phyloP scores from a whole-genome alignment of 2,888 invertebrate genomes.

The Caenorhabditis sulstoni region DNA sequence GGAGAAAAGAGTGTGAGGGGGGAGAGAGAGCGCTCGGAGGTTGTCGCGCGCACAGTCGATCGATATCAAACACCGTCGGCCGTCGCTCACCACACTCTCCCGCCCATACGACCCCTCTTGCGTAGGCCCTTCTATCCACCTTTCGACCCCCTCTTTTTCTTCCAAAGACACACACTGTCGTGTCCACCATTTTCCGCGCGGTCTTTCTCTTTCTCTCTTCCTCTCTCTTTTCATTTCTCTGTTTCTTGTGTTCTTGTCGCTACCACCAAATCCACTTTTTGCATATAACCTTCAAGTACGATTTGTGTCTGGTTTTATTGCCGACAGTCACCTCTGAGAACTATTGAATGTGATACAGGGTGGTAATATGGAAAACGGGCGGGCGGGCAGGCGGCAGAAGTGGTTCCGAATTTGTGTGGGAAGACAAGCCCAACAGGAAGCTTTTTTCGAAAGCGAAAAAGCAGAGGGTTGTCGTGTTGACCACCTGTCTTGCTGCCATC shows the following conservation, averaged over 20 bases:
- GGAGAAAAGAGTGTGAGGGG: conserved; percentile 1
- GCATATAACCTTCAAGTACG: conserved; percentile 50
- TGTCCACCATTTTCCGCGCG: conserved; percentile 13
- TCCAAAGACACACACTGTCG: conserved; percentile 16
- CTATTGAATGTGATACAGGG: neutral
- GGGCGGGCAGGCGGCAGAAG: neutral
- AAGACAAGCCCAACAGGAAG: neutral
- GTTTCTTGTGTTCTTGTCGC: conserved; percentile 15
- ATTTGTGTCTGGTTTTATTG: conserved; percentile 36
- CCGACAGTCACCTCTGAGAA: neutral
- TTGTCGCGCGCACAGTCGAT: conserved; percentile 55
- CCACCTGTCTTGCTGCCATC: conserved; percentile 32
- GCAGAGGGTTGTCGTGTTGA: conserved; percentile 40
- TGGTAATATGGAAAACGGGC: neutral
- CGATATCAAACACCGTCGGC: conserved; percentile 53
- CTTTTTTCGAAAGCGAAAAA: conserved; percentile 18
- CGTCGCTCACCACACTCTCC: conserved; percentile 35
- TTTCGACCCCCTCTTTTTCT: conserved; percentile 3
- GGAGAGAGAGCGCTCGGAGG: too few relatives aligned
- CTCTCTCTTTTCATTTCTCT: neutral
- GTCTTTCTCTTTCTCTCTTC: conserved; percentile 1
- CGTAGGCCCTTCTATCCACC: conserved; percentile 29
- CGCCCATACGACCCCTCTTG: conserved; percentile 45
- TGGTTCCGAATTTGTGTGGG: neutral
- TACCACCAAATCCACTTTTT: conserved; percentile 39